Conservation (phyloP, 1,140 invertebrate genomes). For the Cyclina sinensis region DNA sequence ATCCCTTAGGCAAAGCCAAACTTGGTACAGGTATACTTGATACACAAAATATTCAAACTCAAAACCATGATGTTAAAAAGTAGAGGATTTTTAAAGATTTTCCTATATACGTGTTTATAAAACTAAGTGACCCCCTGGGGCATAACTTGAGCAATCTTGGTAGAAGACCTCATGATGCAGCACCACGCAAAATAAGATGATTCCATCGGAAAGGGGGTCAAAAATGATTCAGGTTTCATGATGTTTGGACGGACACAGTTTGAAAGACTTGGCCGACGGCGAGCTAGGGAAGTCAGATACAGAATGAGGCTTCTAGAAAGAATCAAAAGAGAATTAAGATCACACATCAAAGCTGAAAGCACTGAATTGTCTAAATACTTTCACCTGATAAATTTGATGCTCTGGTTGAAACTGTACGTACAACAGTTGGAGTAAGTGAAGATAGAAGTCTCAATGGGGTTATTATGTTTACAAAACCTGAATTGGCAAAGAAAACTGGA, state of each 20-base stretch:
- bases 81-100: too few relatives aligned
- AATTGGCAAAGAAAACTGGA: conserved; percentile 32
- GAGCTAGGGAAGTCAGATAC: not conserved
- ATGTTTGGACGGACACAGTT: not conserved
- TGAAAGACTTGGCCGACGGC: not conserved
- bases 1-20: too few relatives aligned
- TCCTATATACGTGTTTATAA: too few relatives aligned
- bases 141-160: too few relatives aligned
- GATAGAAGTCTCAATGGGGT: conserved; percentile 54
- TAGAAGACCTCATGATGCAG: too few relatives aligned
- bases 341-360: not conserved
- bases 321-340: not conserved
- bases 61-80: too few relatives aligned
- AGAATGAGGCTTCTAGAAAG: conserved; percentile 1
- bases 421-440: conserved; percentile 13
- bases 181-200: too few relatives aligned
- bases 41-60: too few relatives aligned
- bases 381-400: conserved; percentile 7
- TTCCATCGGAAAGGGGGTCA: not conserved
- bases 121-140: too few relatives aligned
- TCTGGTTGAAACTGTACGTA: conserved; percentile 23
- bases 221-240: not conserved
- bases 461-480: conserved; percentile 37
- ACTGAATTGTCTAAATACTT: not conserved
- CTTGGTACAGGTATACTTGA: too few relatives aligned